phyloP scores from a whole-genome alignment of 2,888 invertebrate species.

The Pammene fasciana region DNA sequence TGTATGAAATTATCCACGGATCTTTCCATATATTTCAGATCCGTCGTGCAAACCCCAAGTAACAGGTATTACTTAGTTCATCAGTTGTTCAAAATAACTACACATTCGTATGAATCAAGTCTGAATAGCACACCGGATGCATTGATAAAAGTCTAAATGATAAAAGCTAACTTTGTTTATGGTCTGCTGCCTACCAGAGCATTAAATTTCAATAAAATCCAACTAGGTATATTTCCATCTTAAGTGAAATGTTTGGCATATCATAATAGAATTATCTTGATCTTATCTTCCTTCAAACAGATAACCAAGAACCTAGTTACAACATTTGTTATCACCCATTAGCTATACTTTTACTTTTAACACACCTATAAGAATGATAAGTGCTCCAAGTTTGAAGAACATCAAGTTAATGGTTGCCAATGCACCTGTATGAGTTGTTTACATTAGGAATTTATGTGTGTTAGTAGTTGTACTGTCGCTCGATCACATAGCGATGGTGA shows the following conservation, averaged over 20 bases:
- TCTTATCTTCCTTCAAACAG: slow-evolving; percentile 56
- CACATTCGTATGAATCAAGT: slow-evolving; percentile 11
- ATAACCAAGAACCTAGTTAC: slow-evolving; percentile 52
- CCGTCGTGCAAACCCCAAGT: too few relatives aligned
- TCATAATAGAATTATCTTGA: slow-evolving; percentile 46
- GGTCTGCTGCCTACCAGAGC: not conserved
- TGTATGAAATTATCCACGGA: too few relatives aligned
- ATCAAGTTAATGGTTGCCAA: slow-evolving; percentile 18
- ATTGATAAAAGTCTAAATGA: slow-evolving; percentile 27
- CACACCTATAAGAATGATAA: slow-evolving; percentile 44
- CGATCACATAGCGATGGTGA: slow-evolving; percentile 73
- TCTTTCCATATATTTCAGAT: too few relatives aligned
- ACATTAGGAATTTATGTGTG: slow-evolving; percentile 49
- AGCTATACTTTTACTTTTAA: slow-evolving; percentile 53
- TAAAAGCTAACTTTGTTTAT: slow-evolving; percentile 12
- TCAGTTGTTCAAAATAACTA: slow-evolving; percentile 3
- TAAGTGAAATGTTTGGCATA: slow-evolving; percentile 39
- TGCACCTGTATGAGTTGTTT: slow-evolving; percentile 32
- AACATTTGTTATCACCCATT: slow-evolving; percentile 51
- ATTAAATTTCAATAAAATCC: not conserved
- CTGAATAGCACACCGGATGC: slow-evolving; percentile 45
- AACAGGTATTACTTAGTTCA: not conserved
- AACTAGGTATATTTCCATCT: slow-evolving; percentile 15
- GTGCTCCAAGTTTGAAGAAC: slow-evolving; percentile 19
- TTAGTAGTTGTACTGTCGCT: slow-evolving; percentile 58